Evolutionary conservation across 1,140 invertebrate genomes (phyloP).

Genomic region (Archivesica marissinica): DNA sequence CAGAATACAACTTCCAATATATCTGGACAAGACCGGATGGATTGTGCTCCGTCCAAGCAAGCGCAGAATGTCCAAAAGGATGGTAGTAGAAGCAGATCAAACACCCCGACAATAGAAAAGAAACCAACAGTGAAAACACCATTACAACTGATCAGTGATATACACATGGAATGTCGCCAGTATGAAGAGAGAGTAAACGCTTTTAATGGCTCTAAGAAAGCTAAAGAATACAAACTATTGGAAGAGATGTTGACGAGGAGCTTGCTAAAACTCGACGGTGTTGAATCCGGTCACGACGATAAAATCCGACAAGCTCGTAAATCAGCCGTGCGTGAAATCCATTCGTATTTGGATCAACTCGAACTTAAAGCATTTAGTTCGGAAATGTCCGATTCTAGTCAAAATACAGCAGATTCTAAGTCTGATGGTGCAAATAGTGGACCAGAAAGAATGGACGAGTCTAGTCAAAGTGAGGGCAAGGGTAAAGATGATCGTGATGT

Average conservation of each 20-base stretch:
- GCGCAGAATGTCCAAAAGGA: neutral
- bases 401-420: neutral
- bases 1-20: neutral
- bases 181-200: constrained; percentile 90
- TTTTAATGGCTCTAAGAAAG: constrained; percentile 89
- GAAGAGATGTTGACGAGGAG: constrained; percentile 97
- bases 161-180: constrained; percentile 91
- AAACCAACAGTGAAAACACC: constrained; percentile 75
- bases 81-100: neutral
- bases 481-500: constrained; percentile 41
- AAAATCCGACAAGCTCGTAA: constrained; percentile 93
- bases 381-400: constrained; percentile 3
- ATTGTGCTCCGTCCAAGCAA: constrained; percentile 4
- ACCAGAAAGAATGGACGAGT: constrained; percentile 11
- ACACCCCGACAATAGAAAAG: constrained; percentile 18
- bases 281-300: constrained; percentile 95
- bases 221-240: constrained; percentile 93
- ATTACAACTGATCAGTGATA: constrained; percentile 90
- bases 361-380: constrained; percentile 86
- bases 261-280: constrained; percentile 94
- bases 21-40: neutral
- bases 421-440: neutral
- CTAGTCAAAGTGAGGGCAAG: neutral
- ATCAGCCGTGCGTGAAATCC: constrained; percentile 93
- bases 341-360: constrained; percentile 91